phyloP scores from a whole-genome alignment of 1,140 invertebrate genomes.

The Caerostris darwini region DNA sequence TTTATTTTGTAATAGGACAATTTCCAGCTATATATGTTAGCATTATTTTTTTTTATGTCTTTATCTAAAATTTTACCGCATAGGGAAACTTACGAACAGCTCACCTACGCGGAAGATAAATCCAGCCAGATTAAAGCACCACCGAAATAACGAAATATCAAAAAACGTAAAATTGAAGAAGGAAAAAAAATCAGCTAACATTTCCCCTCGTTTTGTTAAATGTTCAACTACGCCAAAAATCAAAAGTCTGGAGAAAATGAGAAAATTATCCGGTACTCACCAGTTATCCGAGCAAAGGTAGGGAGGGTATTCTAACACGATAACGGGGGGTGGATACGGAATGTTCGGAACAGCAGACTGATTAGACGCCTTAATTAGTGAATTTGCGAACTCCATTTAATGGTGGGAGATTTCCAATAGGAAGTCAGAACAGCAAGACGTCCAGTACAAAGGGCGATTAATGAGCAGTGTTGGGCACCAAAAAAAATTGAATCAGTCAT shows the following conservation, averaged over 20 bases:
- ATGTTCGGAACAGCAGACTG: conserved; percentile 14
- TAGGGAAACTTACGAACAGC: not conserved
- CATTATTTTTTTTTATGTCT: not conserved
- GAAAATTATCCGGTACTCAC: conserved; percentile 25
- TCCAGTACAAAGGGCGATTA: conserved; percentile 22
- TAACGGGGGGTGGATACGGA: not conserved
- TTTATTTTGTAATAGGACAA: not conserved
- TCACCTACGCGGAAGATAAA: not conserved
- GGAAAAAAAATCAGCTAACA: not conserved
- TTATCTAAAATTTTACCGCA: not conserved
- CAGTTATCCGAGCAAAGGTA: not conserved
- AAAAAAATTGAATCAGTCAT: conserved; percentile 22
- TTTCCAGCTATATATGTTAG: not conserved
- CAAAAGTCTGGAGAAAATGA: not conserved
- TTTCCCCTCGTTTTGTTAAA: not conserved
- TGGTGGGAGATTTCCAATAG: not conserved
- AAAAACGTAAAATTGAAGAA: too few species aligned
- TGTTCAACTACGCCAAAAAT: not conserved
- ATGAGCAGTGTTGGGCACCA: not conserved
- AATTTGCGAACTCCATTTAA: conserved; percentile 42
- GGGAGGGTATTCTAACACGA: not conserved
- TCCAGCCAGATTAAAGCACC: not conserved
- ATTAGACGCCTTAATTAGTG: conserved; percentile 50
- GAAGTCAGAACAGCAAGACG: conserved; percentile 5
- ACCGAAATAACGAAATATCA: not conserved